Evolutionary conservation across 2,113 vertebrate species (phyloP).

Genomic region (Nycticorax nycticorax): DNA sequence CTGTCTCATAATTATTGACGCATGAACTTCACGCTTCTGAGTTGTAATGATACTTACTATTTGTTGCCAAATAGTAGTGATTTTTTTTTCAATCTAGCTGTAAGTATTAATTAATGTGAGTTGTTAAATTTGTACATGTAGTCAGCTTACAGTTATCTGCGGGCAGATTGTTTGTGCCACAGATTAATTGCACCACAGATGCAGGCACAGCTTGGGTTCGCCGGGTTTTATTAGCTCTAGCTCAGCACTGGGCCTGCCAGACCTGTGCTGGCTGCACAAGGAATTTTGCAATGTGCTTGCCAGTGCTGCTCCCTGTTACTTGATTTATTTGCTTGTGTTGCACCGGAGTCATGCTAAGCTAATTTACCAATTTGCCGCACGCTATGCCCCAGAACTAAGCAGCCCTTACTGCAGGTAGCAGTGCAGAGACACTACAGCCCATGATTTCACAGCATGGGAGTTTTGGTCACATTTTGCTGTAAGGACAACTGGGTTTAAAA

Average conservation of each 20-base stretch:
- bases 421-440: not conserved
- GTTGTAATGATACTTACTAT: not conserved
- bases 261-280: not conserved
- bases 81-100: not conserved
- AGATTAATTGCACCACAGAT: conserved; percentile 50
- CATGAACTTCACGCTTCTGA: not conserved
- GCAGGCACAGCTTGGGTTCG: conserved; percentile 38
- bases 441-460: not conserved
- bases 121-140: conserved; percentile 13
- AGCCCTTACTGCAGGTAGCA: not conserved
- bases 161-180: conserved; percentile 40
- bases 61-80: conserved; percentile 22
- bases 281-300: not conserved
- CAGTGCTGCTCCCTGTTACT: not conserved
- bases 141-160: conserved; percentile 10
- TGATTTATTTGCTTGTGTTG: not conserved
- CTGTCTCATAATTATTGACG: not conserved
- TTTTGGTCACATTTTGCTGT: not conserved
- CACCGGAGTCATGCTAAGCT: not conserved
- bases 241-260: not conserved
- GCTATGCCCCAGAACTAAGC: not conserved
- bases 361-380: not conserved
- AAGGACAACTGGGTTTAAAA: not conserved
- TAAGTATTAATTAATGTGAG: conserved; percentile 33
- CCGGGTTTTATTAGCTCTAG: conserved; percentile 2